Evolutionary conservation across 2,113 vertebrate species (phyloP).

Genomic region (Symphodus melops): DNA sequence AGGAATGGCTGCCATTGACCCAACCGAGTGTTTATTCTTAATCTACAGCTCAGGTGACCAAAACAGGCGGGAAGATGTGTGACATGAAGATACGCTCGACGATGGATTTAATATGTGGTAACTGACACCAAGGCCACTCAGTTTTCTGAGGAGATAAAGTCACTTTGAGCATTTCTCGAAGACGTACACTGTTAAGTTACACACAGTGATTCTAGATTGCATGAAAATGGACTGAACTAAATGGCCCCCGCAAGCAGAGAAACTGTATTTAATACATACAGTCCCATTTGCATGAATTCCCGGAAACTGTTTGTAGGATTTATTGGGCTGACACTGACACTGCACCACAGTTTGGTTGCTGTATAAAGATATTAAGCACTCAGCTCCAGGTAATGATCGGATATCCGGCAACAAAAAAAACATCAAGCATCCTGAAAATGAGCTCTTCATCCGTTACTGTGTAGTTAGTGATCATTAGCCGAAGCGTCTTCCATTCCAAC

Average conservation of each 20-base stretch:
- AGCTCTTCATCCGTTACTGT: conserved; percentile 52
- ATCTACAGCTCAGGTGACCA: too few relatives aligned
- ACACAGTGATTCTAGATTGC: not conserved
- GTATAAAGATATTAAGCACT: conserved; percentile 8
- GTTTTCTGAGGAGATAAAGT: too few relatives aligned
- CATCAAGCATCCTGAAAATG: conserved; percentile 43
- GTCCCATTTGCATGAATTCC: not conserved
- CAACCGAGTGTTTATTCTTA: too few relatives aligned
- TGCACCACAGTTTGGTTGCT: not conserved
- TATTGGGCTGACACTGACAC: not conserved
- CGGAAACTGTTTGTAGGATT: not conserved
- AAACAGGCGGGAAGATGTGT: too few relatives aligned
- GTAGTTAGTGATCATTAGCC: conserved; percentile 72
- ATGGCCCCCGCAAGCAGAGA: not conserved
- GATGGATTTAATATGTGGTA: too few relatives aligned
- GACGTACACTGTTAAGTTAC: too few relatives aligned
- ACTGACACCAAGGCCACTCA: too few relatives aligned
- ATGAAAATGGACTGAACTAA: not conserved
- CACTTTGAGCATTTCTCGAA: too few relatives aligned
- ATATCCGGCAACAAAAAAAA: conserved; percentile 13
- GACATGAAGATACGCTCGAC: too few relatives aligned
- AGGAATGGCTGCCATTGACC: too few relatives aligned
- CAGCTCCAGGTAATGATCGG: conserved; percentile 56
- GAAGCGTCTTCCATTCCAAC: conserved; percentile 56
- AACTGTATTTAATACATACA: conserved; percentile 13